A percentile compares a stretch with the other conserved stretches of the same genome.
Conservation (phyloP, 1,140 invertebrate genomes). For the Zaprionus kolodkinae region DNA sequence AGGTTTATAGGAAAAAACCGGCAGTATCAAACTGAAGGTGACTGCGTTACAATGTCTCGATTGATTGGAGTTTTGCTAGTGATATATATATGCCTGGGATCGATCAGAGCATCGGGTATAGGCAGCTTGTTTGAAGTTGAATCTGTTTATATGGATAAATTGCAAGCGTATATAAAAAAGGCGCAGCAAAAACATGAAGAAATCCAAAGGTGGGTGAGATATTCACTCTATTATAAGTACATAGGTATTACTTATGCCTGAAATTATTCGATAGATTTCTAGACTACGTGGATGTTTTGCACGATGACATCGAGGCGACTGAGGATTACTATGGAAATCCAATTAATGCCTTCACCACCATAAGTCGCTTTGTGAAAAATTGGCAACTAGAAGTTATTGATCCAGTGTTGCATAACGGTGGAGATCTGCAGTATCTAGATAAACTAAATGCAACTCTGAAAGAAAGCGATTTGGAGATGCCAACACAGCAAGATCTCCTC, state of each 20-base stretch:
- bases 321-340: conserved; percentile 64
- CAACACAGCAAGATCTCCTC: conserved; percentile 93
- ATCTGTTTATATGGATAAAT: conserved; percentile 28
- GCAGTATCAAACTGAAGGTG: conserved; percentile 38
- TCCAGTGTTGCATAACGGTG: conserved; percentile 18
- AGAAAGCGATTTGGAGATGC: conserved; percentile 85
- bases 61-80: not conserved
- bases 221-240: no score
- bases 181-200: conserved; percentile 24
- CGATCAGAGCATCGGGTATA: conserved; percentile 24
- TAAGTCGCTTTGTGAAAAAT: conserved; percentile 96
- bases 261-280: conserved; percentile 38
- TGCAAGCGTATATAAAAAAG: conserved; percentile 51
- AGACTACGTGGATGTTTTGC: conserved; percentile 31
- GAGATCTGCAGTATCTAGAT: conserved; percentile 56
- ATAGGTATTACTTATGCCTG: not conserved
- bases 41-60: conserved; percentile 46
- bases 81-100: not conserved
- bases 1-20: not conserved
- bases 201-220: conserved; percentile 40
- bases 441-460: conserved; percentile 87
- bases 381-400: conserved; percentile 90
- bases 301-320: conserved; percentile 9
- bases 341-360: conserved; percentile 85
- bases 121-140: conserved; percentile 43